Evolutionary conservation across 2,113 vertebrate species (phyloP), one percentile per base, ranked within the genome.

Genomic region (Mesembrinibis cayennensis): DNA sequence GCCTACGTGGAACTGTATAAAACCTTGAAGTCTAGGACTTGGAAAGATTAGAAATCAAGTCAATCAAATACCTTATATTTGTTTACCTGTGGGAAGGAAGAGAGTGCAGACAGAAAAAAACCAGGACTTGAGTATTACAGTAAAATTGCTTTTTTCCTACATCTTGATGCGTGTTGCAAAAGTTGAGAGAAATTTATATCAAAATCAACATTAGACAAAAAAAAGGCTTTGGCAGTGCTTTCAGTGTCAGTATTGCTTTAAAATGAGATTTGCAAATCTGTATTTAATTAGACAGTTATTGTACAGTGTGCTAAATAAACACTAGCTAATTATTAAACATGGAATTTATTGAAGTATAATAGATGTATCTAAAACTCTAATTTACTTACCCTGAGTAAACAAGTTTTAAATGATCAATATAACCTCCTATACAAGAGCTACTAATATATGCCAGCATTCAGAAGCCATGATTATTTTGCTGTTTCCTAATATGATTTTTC

Each of bases 261-360:
- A 95, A 94, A 96, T 94, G 89, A 94, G 47, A 88, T 92, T 79
- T 93, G 89, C 45, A 85, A 74, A 96, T 94, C 87, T 91, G 8
- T 58, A 69, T 90, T 90, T 95, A 87, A 93, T 93, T 90, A 80
- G 62, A 45, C 56, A 82, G 63, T 50, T 74, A 67, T 59, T 84
- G 66, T 82, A 87, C 73, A 63, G 62, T 38, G 65, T 89, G 50
- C 76, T 90, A 95, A 96, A 88, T 49, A 93, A 93, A 84, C 58
- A 36, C 45, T 84, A 27, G 78, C 44, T 63, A 58, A 94, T 93
- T 96, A 94, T 91, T 88, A 84, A 94, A 89, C 82, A 73, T 84
- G 40, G 79, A 69, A 78, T 96, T 94, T 93, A 91, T 49, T 87
- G 74, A 94, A 74, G 42, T 73, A 42, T 72, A 82, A 86, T 79